These are phyloP conservation scores for Tetragnatha versicolor DNA, from an alignment of 1,140 invertebrate genomes.

Conservation along the genomic window DNA sequence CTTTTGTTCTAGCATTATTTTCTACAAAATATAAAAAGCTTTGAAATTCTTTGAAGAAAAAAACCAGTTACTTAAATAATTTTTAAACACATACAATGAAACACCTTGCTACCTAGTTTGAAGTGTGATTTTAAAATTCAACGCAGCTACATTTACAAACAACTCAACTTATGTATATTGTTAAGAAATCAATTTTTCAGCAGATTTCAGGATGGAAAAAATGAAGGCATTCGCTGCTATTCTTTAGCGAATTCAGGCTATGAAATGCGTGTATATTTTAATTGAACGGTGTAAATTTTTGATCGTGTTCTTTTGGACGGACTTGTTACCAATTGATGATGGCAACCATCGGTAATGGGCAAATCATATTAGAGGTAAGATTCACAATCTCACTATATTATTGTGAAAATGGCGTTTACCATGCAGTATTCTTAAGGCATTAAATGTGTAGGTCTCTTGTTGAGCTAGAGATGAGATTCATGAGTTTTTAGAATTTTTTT, in stretches of 20 bases:
- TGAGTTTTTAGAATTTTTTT: neutral
- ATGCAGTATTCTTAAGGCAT: neutral
- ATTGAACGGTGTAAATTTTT: neutral
- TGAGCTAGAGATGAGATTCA: neutral
- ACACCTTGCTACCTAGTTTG: too few species aligned
- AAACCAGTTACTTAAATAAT: too few species aligned
- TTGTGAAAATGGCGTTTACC: slow-evolving; percentile 26
- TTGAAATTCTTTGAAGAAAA: too few species aligned
- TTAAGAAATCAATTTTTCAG: too few species aligned
- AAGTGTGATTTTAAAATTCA: too few species aligned
- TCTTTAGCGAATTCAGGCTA: neutral
- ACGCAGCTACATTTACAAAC: too few species aligned
- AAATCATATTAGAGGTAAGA: slow-evolving; percentile 43
- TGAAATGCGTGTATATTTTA: neutral
- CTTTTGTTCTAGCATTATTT: too few species aligned
- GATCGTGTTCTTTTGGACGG: neutral
- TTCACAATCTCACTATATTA: neutral
- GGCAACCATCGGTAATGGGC: slow-evolving; percentile 39
- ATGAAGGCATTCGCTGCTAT: neutral
- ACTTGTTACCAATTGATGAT: neutral
- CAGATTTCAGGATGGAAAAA: too few species aligned
- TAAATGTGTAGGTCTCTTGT: neutral
- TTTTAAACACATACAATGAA: too few species aligned
- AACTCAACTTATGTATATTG: too few species aligned
- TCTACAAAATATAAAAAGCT: too few species aligned